Evolutionary conservation across 2,888 invertebrate genomes (phyloP).

Genomic region (Pecten maximus): DNA sequence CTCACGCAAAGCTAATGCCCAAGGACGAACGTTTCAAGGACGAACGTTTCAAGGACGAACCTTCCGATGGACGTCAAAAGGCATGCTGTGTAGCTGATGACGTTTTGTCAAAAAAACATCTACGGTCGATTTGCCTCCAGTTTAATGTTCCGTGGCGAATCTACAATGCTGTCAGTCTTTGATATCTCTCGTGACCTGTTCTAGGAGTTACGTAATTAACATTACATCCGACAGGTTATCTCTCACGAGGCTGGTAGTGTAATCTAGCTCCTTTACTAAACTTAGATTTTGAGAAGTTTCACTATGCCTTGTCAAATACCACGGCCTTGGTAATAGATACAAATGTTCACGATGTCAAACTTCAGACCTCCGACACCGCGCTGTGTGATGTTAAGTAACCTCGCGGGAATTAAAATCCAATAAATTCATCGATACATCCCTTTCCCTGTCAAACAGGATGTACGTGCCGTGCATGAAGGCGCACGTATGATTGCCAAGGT

Average conservation of each 20-base stretch:
- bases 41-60: too few species aligned
- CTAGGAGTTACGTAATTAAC: neutral
- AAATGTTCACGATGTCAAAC: neutral
- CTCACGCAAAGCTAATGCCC: neutral
- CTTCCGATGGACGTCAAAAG: neutral
- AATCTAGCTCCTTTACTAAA: neutral
- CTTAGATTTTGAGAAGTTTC: neutral
- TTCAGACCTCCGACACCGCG: neutral
- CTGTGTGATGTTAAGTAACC: neutral
- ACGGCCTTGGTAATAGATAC: slow-evolving; percentile 9
- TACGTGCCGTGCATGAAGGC: slow-evolving; percentile 29
- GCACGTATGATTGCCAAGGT: slow-evolving; percentile 22
- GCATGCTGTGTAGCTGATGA: neutral
- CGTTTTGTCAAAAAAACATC: neutral
- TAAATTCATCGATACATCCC: slow-evolving; percentile 24
- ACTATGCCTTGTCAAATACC: slow-evolving; percentile 20
- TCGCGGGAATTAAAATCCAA: slow-evolving; percentile 30
- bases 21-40: too few species aligned
- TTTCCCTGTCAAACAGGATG: slow-evolving; percentile 18
- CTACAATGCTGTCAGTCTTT: neutral
- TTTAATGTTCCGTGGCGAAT: neutral
- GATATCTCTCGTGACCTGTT: neutral
- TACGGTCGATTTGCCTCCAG: neutral
- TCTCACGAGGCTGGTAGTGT: neutral
- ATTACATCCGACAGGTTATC: neutral